Base-by-base conservation (phyloP, 1,140 invertebrate genomes). In the Macrobrachium rosenbergii region DNA sequence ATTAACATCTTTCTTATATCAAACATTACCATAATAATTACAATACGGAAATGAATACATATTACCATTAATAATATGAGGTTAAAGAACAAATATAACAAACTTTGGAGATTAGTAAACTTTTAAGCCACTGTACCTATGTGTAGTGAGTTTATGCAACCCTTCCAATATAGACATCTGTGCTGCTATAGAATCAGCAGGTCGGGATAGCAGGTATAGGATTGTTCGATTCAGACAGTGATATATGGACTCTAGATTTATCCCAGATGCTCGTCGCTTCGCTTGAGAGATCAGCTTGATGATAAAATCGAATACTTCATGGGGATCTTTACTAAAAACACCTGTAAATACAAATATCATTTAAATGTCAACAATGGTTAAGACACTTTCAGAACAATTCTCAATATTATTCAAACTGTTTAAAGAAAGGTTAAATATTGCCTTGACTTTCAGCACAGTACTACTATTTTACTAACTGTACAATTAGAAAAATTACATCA, bases 301-400 rank as follows among this genome's bases (percentile, higher is more conserved):
- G 77, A 99, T 96, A 91, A 98, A 99, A 91, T 99, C 97, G 91
- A 99, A 98, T 0, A 99, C 96, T 92, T 99, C 97, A 91, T 98
- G 97, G 0, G 97, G 96, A 92, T 99, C 97, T 92, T 97, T 95
- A 0, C 94, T 95, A 72, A 98, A 93, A 75, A 95, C 94, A 16
- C 94, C 93, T 94, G 37, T 0, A 58, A 45, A 67, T 45, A 43
- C 19, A 21, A 6, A 37, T 37, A 37, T 37, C 16, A 43, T 7
- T 5, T 64, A 19, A 8, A 73, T 72, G 23, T 10, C 2, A 8
- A 8, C 2, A 2, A 52, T 0, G 2, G 12, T 52, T 37, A 37
- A 37, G 28, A 52, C 12, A 12, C 12, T 52, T 52, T 52, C 52
- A 10, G 7, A 12, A 52, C 7, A 52, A 52, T 52, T 52, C 52